Conservation (phyloP, 2,797 vertebrate species). For the Chrysocyon brachyurus region DNA sequence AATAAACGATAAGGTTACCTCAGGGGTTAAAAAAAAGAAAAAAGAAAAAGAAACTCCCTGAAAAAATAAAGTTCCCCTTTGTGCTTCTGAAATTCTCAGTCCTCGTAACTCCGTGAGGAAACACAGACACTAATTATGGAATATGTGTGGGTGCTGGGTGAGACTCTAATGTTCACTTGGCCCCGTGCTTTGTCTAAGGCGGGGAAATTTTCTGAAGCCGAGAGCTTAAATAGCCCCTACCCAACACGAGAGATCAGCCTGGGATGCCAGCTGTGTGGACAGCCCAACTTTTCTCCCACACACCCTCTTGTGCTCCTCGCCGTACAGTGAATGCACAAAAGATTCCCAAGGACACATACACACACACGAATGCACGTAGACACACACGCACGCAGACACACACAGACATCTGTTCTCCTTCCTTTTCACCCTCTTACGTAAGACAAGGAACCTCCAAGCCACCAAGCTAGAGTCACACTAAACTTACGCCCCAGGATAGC, state of each 20-base stretch:
- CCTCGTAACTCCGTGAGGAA: neutral
- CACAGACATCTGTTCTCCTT: neutral
- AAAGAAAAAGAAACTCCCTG: conserved; percentile 33
- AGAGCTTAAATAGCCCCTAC: neutral
- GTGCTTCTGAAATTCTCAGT: conserved; percentile 65
- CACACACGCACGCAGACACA: neutral
- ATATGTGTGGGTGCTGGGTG: neutral
- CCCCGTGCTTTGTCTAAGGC: neutral
- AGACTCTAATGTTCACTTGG: neutral
- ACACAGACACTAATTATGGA: conserved; percentile 11
- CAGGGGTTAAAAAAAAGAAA: conserved; percentile 68
- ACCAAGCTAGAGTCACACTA: neutral
- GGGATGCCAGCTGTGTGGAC: neutral
- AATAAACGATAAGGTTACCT: conserved; percentile 74
- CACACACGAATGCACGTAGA: too few relatives aligned
- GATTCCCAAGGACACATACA: neutral
- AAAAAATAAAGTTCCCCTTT: conserved; percentile 59
- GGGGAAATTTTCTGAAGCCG: conserved; percentile 4
- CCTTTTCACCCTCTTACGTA: neutral
- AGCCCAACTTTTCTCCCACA: neutral
- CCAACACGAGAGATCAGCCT: neutral
- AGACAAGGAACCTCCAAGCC: neutral
- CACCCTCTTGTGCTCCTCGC: rapidly evolving
- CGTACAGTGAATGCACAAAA: neutral
- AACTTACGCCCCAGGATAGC: neutral